Evolutionary conservation across 2,888 invertebrate genomes (phyloP).

Genomic region (Leptogaster cylindrica): DNA sequence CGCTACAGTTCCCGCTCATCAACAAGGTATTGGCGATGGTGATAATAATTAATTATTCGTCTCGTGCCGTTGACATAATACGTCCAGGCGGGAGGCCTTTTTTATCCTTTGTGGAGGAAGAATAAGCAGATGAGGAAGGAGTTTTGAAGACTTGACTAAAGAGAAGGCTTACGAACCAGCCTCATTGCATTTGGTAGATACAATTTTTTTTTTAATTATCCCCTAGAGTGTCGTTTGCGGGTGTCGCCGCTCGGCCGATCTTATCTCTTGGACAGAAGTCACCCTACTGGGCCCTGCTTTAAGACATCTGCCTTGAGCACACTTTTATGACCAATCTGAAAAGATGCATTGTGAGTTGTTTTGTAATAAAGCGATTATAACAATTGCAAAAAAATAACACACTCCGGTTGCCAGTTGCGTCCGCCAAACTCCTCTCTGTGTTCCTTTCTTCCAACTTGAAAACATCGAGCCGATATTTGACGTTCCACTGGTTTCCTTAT

Average conservation of each 20-base stretch:
- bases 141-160: background rate
- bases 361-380: background rate
- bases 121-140: conserved; percentile 1
- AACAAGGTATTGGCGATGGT: background rate
- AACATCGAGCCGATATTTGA: background rate
- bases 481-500: background rate
- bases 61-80: background rate
- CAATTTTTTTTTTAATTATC: background rate
- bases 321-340: conserved; percentile 2
- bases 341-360: background rate
- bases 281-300: background rate
- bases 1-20: conserved; percentile 2
- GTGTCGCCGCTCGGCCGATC: background rate
- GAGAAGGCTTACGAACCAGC: background rate
- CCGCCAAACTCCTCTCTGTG: background rate
- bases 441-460: background rate
- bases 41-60: conserved; percentile 16
- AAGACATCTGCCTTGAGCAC: conserved; percentile 15
- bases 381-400: conserved; percentile 18
- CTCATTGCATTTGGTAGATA: too few species aligned
- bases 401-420: background rate
- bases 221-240: background rate
- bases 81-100: background rate
- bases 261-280: background rate
- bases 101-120: background rate